A percentile compares a stretch with the other conserved stretches of the same genome.
These are phyloP conservation scores for Amphiprion ocellaris DNA, from an alignment of 2,113 vertebrate species.

Conservation along the genomic window DNA sequence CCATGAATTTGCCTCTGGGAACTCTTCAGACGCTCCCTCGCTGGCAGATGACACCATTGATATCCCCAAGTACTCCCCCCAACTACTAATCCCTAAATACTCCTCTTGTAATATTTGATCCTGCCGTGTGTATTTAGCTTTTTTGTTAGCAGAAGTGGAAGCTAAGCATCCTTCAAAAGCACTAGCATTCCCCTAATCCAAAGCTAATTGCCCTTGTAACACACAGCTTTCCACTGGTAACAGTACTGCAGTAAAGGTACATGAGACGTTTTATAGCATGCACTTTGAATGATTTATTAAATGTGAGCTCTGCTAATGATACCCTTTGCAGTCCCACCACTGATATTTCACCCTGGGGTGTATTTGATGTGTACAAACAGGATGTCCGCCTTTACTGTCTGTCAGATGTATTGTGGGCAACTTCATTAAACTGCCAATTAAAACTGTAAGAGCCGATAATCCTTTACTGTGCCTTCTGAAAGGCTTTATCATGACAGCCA, in stretches of 20 bases:
- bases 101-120: background rate
- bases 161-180: conserved; percentile 9
- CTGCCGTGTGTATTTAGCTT: conserved; percentile 9
- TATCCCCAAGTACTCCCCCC: conserved; percentile 8
- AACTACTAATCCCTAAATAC: conserved; percentile 10
- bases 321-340: background rate
- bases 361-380: conserved; percentile 44
- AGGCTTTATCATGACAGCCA: conserved; percentile 34
- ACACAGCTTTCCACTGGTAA: background rate
- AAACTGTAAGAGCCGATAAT: conserved; percentile 55
- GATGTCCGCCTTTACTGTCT: conserved; percentile 23
- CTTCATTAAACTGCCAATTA: conserved; percentile 72
- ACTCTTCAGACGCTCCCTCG: background rate
- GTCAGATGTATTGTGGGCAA: conserved; percentile 28
- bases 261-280: conserved; percentile 16
- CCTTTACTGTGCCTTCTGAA: conserved; percentile 39
- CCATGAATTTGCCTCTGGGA: conserved; percentile 31
- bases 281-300: conserved; percentile 29
- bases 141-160: conserved; percentile 11
- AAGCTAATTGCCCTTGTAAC: conserved; percentile 35
- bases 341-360: conserved; percentile 15
- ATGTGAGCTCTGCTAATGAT: conserved; percentile 15
- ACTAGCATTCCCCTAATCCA: conserved; percentile 2
- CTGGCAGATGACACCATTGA: conserved; percentile 20
- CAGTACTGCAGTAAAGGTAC: background rate